phyloP scores from a whole-genome alignment of 1,140 invertebrate species.

The Monomorium pharaonis region DNA sequence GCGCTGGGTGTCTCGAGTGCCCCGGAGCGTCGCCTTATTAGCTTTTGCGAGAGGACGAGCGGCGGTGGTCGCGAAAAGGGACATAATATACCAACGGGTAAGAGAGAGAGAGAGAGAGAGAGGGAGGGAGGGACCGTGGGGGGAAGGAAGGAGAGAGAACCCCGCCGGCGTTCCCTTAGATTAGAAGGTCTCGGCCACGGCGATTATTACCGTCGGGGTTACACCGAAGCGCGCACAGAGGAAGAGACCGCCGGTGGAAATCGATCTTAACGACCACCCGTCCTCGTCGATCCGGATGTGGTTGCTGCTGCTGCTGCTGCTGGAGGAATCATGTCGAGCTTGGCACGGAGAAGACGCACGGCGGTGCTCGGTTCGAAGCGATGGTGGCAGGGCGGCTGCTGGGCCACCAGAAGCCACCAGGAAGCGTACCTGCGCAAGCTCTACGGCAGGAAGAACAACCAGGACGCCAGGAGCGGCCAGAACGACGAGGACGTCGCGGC shows the following conservation, averaged over 20 bases:
- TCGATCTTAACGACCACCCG: constrained; percentile 47
- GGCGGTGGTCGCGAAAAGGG: constrained; percentile 39
- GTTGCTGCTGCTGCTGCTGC: constrained; percentile 37
- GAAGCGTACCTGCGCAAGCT: constrained; percentile 83
- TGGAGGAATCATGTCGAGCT: constrained; percentile 77
- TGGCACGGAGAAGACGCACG: constrained; percentile 79
- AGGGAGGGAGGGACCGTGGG: too few species aligned
- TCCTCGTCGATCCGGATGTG: constrained; percentile 32
- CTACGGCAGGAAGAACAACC: constrained; percentile 80
- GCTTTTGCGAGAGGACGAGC: constrained; percentile 41
- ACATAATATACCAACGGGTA: constrained; percentile 37
- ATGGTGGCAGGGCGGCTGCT: constrained; percentile 84
- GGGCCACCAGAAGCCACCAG: constrained; percentile 83
- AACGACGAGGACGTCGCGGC: constrained; percentile 58
- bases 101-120: too few species aligned
- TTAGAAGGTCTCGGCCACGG: constrained; percentile 49
- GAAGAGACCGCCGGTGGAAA: constrained; percentile 19
- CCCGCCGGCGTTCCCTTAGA: constrained; percentile 41
- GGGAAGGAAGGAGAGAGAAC: background rate
- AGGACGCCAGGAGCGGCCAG: constrained; percentile 48
- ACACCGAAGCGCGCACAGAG: background rate
- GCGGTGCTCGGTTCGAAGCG: constrained; percentile 81
- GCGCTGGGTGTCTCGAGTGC: constrained; percentile 29
- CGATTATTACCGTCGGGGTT: constrained; percentile 47
- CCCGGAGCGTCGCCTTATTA: constrained; percentile 52